phyloP scores from a whole-genome alignment of 2,113 vertebrate genomes.

The Camelus bactrianus region DNA sequence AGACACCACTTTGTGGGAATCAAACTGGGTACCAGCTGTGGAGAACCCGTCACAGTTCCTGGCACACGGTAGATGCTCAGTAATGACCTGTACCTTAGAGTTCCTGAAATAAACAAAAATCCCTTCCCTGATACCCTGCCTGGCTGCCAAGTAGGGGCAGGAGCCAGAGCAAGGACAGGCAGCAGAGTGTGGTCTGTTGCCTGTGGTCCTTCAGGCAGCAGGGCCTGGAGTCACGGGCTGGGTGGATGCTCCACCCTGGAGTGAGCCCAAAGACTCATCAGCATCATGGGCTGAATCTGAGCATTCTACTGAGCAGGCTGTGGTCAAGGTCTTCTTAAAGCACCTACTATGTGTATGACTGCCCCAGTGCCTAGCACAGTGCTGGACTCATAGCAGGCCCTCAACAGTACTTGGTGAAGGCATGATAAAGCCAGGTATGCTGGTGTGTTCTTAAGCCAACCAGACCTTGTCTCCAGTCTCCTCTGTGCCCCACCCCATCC shows the following conservation, averaged over 20 bases:
- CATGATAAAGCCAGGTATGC: neutral
- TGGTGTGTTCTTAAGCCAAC: neutral
- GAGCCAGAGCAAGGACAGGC: too few relatives aligned
- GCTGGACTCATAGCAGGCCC: neutral
- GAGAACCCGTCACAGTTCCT: neutral
- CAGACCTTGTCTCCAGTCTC: neutral
- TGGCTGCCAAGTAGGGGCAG: neutral
- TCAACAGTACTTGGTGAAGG: too few relatives aligned
- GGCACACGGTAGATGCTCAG: neutral
- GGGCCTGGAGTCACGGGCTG: too few relatives aligned
- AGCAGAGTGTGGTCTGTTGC: too few relatives aligned
- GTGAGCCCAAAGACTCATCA: neutral
- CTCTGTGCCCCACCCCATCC: neutral
- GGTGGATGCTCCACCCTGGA: neutral
- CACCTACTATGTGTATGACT: neutral
- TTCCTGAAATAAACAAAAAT: neutral
- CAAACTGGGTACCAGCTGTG: neutral
- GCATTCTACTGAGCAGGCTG: neutral
- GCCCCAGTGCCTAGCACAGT: neutral
- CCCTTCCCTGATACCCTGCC: neutral
- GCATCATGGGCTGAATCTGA: neutral
- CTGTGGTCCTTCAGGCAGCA: neutral
- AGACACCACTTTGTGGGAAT: neutral
- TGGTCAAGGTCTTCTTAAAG: neutral
- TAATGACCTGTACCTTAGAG: neutral